These are phyloP conservation scores for Leptocoma aspasia DNA, from an alignment of 2,113 vertebrate species.

Conservation along the genomic window DNA sequence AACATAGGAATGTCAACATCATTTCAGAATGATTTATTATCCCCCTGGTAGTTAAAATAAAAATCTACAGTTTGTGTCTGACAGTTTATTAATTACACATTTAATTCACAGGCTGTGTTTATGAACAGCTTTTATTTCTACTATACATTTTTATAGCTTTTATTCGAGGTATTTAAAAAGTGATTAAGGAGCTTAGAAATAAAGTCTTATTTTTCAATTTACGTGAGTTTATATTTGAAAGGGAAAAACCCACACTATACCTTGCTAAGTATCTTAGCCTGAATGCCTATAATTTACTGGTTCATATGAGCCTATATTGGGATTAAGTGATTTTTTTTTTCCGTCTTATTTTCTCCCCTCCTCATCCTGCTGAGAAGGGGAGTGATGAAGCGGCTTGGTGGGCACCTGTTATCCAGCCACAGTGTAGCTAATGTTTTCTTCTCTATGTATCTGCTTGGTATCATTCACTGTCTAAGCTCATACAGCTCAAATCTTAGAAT, in stretches of 20 bases:
- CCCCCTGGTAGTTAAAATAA: conserved; percentile 30
- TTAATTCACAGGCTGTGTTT: background rate
- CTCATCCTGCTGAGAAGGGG: background rate
- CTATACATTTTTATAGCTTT: background rate
- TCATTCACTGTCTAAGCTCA: background rate
- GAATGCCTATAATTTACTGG: background rate
- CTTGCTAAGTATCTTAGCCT: background rate
- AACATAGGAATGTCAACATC: conserved; percentile 28
- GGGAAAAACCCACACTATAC: background rate
- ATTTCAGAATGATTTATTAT: conserved; percentile 62
- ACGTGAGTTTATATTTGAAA: background rate
- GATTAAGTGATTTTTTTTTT: background rate
- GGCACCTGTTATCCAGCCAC: background rate
- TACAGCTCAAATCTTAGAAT: background rate
- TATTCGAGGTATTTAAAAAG: background rate
- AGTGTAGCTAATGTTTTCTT: background rate
- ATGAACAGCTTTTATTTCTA: background rate
- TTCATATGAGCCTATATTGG: background rate
- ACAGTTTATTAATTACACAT: background rate
- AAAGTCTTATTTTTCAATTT: background rate
- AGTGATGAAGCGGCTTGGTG: background rate
- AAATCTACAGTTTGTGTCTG: background rate
- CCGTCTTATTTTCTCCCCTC: background rate
- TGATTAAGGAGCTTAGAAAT: background rate
- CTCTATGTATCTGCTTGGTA: background rate